A percentile compares a stretch with the other conserved stretches of the same genome.
Conservation (phyloP, 2,888 invertebrate genomes). For the Platypus cylindrus region DNA sequence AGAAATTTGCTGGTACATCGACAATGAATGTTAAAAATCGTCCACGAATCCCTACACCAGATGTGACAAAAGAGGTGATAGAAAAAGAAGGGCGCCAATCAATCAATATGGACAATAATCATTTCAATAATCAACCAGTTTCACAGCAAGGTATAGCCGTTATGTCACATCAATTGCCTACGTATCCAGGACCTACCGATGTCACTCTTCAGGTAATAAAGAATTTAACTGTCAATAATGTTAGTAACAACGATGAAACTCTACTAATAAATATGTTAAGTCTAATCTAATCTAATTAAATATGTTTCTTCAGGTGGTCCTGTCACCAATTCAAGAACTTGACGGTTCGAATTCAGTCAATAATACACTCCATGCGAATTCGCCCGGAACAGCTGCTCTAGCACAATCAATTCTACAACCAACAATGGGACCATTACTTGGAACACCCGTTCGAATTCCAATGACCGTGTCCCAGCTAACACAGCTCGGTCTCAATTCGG, state of each 20-base stretch:
- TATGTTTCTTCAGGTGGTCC: constrained; percentile 56
- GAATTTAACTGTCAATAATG: no score
- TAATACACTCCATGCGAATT: constrained; percentile 56
- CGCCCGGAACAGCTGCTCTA: constrained; percentile 62
- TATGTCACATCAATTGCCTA: constrained; percentile 46
- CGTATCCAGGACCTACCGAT: constrained; percentile 32
- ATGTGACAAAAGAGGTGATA: constrained; percentile 67
- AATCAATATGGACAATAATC: constrained; percentile 32
- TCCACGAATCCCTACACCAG: constrained; percentile 82
- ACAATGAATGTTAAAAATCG: constrained; percentile 61
- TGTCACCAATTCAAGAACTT: constrained; percentile 75
- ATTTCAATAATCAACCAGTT: constrained; percentile 22
- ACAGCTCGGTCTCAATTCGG: constrained; percentile 37
- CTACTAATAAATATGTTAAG: no score
- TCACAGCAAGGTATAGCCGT: constrained; percentile 45
- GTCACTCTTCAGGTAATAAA: no score
- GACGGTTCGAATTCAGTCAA: constrained; percentile 60
- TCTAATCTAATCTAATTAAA: no score
- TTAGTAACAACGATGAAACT: no score
- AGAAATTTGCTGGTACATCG: constrained; percentile 57
- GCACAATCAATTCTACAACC: constrained; percentile 68
- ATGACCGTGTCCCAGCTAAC: constrained; percentile 50
- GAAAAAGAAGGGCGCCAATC: constrained; percentile 52
- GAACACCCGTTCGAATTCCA: constrained; percentile 41
- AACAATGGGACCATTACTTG: constrained; percentile 37